Conservation (phyloP, 1,140 invertebrate species). For the Galendromus occidentalis region DNA sequence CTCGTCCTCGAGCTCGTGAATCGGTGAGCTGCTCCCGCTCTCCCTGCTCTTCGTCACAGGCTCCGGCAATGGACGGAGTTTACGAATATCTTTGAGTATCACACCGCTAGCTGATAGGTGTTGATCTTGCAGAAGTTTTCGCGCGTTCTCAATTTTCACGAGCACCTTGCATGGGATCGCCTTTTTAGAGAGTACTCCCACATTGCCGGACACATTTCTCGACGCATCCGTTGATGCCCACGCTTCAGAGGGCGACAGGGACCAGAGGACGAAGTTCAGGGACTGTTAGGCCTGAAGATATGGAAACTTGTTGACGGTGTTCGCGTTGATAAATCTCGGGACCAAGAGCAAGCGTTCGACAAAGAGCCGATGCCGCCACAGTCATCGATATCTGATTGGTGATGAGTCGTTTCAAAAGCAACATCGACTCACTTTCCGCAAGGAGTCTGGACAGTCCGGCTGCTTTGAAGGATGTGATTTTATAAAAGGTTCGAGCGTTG, state of each 20-base stretch:
- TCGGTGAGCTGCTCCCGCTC: too few species aligned
- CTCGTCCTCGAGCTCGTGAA: too few species aligned
- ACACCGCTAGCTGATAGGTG: too few species aligned
- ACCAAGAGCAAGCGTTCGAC: background rate
- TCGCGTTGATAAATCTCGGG: background rate
- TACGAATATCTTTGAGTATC: too few species aligned
- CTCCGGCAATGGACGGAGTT: too few species aligned
- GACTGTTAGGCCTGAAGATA: conserved; percentile 4
- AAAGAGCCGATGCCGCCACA: background rate
- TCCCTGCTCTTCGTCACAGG: too few species aligned
- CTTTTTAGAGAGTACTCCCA: too few species aligned
- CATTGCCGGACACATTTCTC: too few species aligned
- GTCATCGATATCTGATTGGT: background rate
- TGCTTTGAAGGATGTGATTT: conserved; percentile 66
- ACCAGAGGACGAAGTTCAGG: conserved; percentile 7
- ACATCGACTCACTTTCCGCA: background rate
- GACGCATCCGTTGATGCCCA: background rate
- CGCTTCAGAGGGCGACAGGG: background rate
- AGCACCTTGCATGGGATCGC: too few species aligned
- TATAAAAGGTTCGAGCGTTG: conserved; percentile 61
- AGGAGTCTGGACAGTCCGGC: conserved; percentile 53
- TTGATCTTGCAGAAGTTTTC: too few species aligned
- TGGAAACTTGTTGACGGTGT: background rate
- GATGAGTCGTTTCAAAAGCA: background rate
- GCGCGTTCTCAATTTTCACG: too few species aligned